phyloP scores from a whole-genome alignment of 2,797 vertebrate species.

The Yasuhikotakia modesta region DNA sequence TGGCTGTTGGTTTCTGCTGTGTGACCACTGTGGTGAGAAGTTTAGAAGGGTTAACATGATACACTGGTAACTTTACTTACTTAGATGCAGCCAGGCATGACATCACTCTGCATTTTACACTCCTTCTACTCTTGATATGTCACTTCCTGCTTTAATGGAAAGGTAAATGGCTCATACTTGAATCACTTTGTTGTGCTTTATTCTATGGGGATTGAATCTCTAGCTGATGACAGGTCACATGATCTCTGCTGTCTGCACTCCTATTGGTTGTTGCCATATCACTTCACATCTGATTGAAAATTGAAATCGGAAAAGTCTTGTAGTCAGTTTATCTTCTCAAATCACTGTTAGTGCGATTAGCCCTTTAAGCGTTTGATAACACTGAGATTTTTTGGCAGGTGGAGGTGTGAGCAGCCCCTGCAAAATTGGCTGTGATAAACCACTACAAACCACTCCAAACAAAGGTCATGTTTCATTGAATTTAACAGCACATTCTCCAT shows the following conservation, averaged over 20 bases:
- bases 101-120: not conserved
- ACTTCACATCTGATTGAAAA: not conserved
- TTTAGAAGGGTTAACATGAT: constrained; percentile 30
- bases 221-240: not conserved
- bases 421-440: constrained; percentile 4
- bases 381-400: not conserved
- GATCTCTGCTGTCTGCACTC: not conserved
- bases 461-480: constrained; percentile 53
- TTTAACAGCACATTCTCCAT: constrained; percentile 45
- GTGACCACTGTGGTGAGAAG: constrained; percentile 7
- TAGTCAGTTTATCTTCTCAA: not conserved
- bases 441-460: constrained; percentile 32
- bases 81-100: constrained; percentile 18
- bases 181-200: not conserved
- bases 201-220: not conserved
- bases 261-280: not conserved
- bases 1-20: constrained; percentile 13
- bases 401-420: not conserved
- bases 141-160: not conserved
- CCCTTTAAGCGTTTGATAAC: not conserved
- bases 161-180: not conserved
- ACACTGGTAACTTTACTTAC: constrained; percentile 27
- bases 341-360: not conserved
- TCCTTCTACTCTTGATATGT: not conserved
- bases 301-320: not conserved